A percentile compares a stretch with the other conserved stretches of the same genome.
These are phyloP conservation scores for Zygaena filipendulae DNA, from an alignment of 2,888 invertebrate species.

Conservation along the genomic window DNA sequence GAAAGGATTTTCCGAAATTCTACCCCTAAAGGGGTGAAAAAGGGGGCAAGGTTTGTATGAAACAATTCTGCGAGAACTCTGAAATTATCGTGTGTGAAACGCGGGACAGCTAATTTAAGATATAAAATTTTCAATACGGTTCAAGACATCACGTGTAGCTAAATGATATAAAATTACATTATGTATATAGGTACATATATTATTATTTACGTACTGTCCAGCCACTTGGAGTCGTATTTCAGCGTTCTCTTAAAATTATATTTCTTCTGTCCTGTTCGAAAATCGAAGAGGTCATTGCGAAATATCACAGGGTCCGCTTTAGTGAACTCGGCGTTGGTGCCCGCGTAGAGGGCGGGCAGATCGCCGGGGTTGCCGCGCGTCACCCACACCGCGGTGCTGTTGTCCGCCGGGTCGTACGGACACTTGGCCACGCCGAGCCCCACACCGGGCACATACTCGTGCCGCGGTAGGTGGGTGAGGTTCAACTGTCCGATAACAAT, in stretches of 20 bases:
- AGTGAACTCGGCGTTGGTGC: conserved; percentile 78
- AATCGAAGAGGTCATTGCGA: conserved; percentile 73
- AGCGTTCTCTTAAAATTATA: conserved; percentile 74
- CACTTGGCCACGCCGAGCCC: conserved; percentile 78
- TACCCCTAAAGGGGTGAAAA: too few relatives aligned
- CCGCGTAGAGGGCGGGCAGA: conserved; percentile 75
- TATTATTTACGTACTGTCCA: conserved; percentile 70
- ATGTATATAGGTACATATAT: too few relatives aligned
- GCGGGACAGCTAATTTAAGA: too few relatives aligned
- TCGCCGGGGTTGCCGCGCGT: conserved; percentile 74
- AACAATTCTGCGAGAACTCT: too few relatives aligned
- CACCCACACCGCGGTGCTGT: conserved; percentile 79
- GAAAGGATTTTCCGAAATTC: too few relatives aligned
- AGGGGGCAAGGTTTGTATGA: too few relatives aligned
- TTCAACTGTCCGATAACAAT: conserved; percentile 50
- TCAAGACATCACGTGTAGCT: neutral
- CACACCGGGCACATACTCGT: conserved; percentile 71
- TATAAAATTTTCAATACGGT: too few relatives aligned
- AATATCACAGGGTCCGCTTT: conserved; percentile 80
- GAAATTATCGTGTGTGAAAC: too few relatives aligned
- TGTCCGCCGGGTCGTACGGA: conserved; percentile 79
- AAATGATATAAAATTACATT: neutral
- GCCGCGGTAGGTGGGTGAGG: conserved; percentile 65
- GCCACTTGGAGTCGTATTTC: conserved; percentile 78
- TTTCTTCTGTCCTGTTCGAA: conserved; percentile 68